Percentiles rank a stretch among this genome's conserved stretches.
These are phyloP conservation scores for Uropsilus gracilis DNA, from an alignment of 2,113 vertebrate genomes.

Conservation along the genomic window DNA sequence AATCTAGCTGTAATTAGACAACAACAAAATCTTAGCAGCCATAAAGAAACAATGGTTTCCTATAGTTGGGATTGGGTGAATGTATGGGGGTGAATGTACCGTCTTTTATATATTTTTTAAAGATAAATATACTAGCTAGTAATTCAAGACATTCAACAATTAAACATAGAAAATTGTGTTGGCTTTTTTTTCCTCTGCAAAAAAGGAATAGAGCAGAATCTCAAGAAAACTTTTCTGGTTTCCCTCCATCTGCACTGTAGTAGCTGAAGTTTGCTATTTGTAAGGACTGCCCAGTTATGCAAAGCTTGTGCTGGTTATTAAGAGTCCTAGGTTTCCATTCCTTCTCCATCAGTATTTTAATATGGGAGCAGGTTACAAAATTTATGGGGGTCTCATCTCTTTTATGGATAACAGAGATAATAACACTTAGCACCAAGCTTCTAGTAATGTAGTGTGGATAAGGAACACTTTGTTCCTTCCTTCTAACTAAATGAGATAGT, in stretches of 20 bases:
- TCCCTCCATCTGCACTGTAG: not conserved
- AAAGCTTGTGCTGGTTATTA: slow-evolving; percentile 27
- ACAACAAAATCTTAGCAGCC: not conserved
- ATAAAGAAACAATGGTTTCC: slow-evolving; percentile 49
- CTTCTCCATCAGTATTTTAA: slow-evolving; percentile 20
- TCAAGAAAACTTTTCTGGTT: not conserved
- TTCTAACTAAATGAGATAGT: not conserved
- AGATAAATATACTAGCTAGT: slow-evolving; percentile 32
- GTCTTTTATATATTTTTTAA: slow-evolving; percentile 52
- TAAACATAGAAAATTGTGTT: not conserved
- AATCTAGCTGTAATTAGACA: slow-evolving; percentile 3
- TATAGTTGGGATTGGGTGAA: not conserved
- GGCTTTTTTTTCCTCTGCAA: not conserved
- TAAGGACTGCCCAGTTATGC: not conserved
- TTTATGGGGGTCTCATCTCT: slow-evolving; percentile 47
- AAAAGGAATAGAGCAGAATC: slow-evolving; percentile 20
- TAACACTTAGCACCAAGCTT: not conserved
- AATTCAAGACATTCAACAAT: slow-evolving; percentile 4
- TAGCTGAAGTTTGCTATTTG: slow-evolving; percentile 40
- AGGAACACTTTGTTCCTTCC: slow-evolving; percentile 45
- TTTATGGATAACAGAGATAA: slow-evolving; percentile 51
- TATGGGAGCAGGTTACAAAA: not conserved
- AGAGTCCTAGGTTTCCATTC: slow-evolving; percentile 1
- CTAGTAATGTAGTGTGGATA: not conserved
- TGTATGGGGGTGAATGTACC: not conserved